phyloP scores from a whole-genome alignment of 1,140 invertebrate species.

The Notospermus geniculatus region DNA sequence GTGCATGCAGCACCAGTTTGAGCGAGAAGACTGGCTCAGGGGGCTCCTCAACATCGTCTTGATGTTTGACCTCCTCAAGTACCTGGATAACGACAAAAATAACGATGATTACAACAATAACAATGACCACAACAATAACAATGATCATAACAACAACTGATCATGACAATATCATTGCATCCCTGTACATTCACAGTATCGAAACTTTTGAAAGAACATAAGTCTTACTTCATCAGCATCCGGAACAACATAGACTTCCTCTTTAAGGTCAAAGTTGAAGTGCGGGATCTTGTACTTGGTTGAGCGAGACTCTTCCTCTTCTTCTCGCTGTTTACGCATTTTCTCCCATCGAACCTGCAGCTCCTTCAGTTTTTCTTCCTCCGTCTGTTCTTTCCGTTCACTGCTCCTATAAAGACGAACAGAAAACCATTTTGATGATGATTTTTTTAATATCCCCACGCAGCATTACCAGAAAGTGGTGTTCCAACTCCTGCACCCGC shows the following conservation, averaged over 20 bases:
- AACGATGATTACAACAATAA: background rate
- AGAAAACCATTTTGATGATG: too few species aligned
- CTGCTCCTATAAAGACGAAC: background rate
- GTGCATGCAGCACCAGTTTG: constrained; percentile 43
- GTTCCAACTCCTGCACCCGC: too few species aligned
- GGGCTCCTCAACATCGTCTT: constrained; percentile 42
- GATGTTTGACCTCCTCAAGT: constrained; percentile 42
- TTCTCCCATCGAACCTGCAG: too few species aligned
- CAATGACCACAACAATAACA: too few species aligned
- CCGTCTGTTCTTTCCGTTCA: background rate
- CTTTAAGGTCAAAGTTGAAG: constrained; percentile 45
- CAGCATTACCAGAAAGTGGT: too few species aligned
- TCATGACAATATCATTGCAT: too few species aligned
- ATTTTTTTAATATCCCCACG: too few species aligned
- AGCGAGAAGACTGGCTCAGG: constrained; percentile 42
- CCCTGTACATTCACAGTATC: too few species aligned
- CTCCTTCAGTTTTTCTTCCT: background rate
- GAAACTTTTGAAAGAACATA: too few species aligned
- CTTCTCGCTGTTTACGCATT: background rate
- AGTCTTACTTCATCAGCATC: constrained; percentile 44
- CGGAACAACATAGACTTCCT: constrained; percentile 32
- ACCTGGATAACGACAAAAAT: constrained; percentile 29
- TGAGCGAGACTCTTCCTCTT: background rate
- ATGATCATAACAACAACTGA: too few species aligned
- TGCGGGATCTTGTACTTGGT: constrained; percentile 39